These are phyloP conservation scores for Aleiodes leptofemur DNA, from an alignment of 2,888 invertebrate species.

Conservation along the genomic window DNA sequence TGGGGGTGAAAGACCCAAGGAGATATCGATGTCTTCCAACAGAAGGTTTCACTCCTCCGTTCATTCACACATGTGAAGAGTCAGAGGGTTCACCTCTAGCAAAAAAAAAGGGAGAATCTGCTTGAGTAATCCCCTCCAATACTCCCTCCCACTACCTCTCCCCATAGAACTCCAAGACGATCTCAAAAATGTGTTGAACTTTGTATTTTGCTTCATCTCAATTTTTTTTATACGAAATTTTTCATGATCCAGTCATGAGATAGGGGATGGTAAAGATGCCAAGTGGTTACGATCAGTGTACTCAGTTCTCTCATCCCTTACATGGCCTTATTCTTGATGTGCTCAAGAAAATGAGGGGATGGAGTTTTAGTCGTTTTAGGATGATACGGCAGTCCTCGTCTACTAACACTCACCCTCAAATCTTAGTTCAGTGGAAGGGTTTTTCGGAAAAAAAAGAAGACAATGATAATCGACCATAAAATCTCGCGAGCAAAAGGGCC, in stretches of 20 bases:
- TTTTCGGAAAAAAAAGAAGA: constrained; percentile 42
- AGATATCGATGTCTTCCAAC: constrained; percentile 23
- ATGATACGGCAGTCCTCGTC: constrained; percentile 68
- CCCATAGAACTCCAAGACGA: constrained; percentile 43
- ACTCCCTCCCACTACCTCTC: too few species aligned
- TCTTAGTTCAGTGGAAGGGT: constrained; percentile 64
- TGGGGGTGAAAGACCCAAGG: constrained; percentile 22
- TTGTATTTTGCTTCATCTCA: constrained; percentile 14
- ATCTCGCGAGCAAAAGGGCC: constrained; percentile 61
- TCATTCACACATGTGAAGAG: constrained; percentile 16
- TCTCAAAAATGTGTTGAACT: constrained; percentile 43
- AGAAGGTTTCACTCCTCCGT: constrained; percentile 30
- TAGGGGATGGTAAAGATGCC: constrained; percentile 31
- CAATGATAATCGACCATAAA: constrained; percentile 73
- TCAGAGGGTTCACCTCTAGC: too few species aligned
- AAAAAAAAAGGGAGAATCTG: background rate
- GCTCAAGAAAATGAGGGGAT: constrained; percentile 46
- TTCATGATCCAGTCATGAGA: constrained; percentile 21
- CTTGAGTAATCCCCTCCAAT: constrained; percentile 40
- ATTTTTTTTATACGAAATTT: background rate
- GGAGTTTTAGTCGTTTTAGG: constrained; percentile 64
- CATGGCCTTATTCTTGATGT: constrained; percentile 45
- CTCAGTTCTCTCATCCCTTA: background rate
- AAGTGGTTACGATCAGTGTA: constrained; percentile 24
- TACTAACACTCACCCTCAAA: constrained; percentile 63